These are phyloP conservation scores for Prunella strophiata DNA, from an alignment of 2,797 vertebrate genomes.

Conservation along the genomic window DNA sequence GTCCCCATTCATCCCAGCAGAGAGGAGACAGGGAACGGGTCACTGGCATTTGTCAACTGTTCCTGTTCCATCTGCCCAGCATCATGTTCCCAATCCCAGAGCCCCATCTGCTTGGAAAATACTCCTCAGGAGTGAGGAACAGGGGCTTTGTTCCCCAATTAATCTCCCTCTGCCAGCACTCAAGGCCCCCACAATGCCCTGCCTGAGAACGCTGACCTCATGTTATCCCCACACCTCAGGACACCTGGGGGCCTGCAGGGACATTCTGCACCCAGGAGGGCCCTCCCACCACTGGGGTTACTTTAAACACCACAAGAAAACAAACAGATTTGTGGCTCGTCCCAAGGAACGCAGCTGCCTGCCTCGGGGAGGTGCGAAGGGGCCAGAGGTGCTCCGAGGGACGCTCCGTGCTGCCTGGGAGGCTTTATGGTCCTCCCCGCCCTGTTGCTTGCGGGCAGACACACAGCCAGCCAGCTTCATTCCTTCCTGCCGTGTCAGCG, in stretches of 20 bases:
- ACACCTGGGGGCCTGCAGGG: background rate
- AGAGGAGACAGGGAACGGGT: background rate
- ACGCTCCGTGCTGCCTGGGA: background rate
- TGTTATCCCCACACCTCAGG: background rate
- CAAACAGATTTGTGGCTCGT: background rate
- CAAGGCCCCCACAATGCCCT: fast-evolving
- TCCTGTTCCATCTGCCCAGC: background rate
- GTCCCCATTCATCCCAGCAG: background rate
- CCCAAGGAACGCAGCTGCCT: background rate
- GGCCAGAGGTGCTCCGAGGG: fast-evolving
- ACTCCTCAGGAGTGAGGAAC: background rate
- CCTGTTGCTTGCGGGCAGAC: background rate
- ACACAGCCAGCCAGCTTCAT: background rate
- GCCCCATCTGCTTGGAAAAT: background rate
- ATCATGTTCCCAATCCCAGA: background rate
- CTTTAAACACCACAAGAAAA: background rate
- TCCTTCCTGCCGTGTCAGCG: background rate
- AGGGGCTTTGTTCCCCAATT: fast-evolving
- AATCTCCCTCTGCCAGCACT: background rate
- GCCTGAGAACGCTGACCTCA: background rate
- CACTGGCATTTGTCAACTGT: background rate
- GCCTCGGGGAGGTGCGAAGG: background rate
- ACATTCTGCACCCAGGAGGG: background rate
- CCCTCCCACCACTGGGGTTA: background rate
- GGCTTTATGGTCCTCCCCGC: background rate